These are phyloP conservation scores for Psittacula derbiana DNA, from an alignment of 2,797 vertebrate species.

Conservation along the genomic window DNA sequence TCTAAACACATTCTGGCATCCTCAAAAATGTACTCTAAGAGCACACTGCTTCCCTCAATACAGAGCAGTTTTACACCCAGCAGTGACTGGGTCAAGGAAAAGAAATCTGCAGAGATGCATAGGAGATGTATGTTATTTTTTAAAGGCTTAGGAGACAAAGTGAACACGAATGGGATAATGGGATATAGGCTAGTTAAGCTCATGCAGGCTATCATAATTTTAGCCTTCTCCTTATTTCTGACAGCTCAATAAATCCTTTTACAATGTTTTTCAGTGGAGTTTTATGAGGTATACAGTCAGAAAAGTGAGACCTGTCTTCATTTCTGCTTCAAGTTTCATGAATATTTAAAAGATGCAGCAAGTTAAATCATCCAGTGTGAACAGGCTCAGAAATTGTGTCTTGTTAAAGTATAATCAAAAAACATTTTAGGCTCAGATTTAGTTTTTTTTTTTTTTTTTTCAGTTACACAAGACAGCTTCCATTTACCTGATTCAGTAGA, in stretches of 20 bases:
- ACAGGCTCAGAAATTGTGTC: background rate
- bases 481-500: background rate
- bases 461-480: background rate
- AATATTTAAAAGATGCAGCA: slow-evolving; percentile 58
- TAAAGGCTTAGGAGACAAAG: background rate
- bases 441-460: background rate
- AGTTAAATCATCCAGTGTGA: slow-evolving; percentile 36
- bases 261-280: background rate
- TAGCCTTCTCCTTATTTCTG: background rate
- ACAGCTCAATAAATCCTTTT: background rate
- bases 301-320: slow-evolving; percentile 21
- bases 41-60: background rate
- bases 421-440: background rate
- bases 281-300: background rate
- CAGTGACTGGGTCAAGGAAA: background rate
- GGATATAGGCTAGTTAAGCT: background rate
- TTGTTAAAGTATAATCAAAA: slow-evolving; percentile 8
- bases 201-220: background rate
- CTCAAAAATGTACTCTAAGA: background rate
- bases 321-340: slow-evolving; percentile 25
- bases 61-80: background rate
- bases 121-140: background rate
- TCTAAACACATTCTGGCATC: slow-evolving; percentile 6
- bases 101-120: accelerated
- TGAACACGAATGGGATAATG: background rate